A percentile compares a stretch with the other conserved stretches of the same genome.
These are phyloP conservation scores for Brachystomella parvula DNA, from an alignment of 1,140 invertebrate genomes.

Conservation along the genomic window DNA sequence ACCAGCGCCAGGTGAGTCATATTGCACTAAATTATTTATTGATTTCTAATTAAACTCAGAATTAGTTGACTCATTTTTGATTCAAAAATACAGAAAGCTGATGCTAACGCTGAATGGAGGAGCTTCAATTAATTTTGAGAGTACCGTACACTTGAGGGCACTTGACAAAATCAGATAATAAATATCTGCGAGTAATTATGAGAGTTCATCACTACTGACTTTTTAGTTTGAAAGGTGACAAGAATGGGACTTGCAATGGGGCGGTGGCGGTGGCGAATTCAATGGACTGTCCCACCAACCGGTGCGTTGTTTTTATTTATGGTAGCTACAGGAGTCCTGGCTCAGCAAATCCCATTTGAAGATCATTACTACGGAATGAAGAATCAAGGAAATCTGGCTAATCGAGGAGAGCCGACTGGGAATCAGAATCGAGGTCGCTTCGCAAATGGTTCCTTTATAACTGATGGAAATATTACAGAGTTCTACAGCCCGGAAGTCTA, in stretches of 20 bases:
- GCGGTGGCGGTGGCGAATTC: background rate
- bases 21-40: too few relatives aligned
- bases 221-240: background rate
- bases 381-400: background rate
- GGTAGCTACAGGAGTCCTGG: background rate
- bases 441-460: background rate
- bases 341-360: background rate
- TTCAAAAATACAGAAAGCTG: too few relatives aligned
- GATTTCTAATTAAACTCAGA: too few relatives aligned
- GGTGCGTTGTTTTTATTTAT: background rate
- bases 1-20: too few relatives aligned
- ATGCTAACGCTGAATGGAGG: too few relatives aligned
- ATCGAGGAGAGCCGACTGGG: background rate
- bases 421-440: background rate
- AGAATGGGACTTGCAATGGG: background rate
- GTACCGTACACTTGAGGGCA: too few relatives aligned
- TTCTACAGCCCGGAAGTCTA: background rate
- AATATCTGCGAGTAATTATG: too few relatives aligned
- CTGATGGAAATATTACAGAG: background rate
- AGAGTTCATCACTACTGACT: too few relatives aligned
- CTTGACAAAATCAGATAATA: too few relatives aligned
- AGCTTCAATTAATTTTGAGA: too few relatives aligned
- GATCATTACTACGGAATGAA: slow-evolving; percentile 1
- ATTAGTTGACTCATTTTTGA: too few relatives aligned
- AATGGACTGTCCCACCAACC: background rate